Base-by-base conservation (phyloP, 1,140 invertebrate species). In the Diorhabda carinulata region DNA sequence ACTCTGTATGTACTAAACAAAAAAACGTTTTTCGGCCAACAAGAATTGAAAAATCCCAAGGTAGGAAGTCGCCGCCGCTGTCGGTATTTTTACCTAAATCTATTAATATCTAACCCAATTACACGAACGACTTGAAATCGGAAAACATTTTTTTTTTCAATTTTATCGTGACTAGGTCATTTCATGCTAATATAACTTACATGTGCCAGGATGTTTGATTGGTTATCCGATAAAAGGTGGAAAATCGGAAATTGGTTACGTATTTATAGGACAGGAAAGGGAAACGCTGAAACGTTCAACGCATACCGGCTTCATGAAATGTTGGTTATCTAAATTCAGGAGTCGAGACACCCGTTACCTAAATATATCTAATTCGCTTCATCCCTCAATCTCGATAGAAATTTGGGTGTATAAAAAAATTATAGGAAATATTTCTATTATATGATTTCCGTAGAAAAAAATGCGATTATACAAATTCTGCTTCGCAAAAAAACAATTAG, bases 41-140 rank as follows among this genome's bases (percentile, higher is more conserved):
- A 25, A 25, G 25, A 25, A 25, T 25, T 25, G 25, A 25, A 25
- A 60, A 60, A 60, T 42, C 6, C 41, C 58, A 25, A 60, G 58
- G 58, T 60, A 10, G 58, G 25, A 60, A 60, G 58, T 60, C 3
- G 58, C 58, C 58, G 58, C n/a, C n/a, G 7, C 5, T 60, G 41
- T 60, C n/a, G 58, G 10, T 60, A 60, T 60, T 60, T 60, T 60
- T 42, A 42, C 58, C n/a, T 60, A 25, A 10, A 42, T 10, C 58
- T 60, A 60, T 60, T 9, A 60, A 60, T 60, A 60, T 10, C 58
- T 60, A 60, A 60, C 58, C 58, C 41, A 42, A 60, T 60, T 60
- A 60, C 41, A 9, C 7, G 58, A 60, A 60, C 41, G 41, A 60
- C 10, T 60, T 10, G 58, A 60, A 60, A 60, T 60, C 41, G 58